A percentile compares a stretch with the other conserved stretches of the same genome.
Conservation (phyloP, 2,888 invertebrate species). For the Microplitis deprimator region DNA sequence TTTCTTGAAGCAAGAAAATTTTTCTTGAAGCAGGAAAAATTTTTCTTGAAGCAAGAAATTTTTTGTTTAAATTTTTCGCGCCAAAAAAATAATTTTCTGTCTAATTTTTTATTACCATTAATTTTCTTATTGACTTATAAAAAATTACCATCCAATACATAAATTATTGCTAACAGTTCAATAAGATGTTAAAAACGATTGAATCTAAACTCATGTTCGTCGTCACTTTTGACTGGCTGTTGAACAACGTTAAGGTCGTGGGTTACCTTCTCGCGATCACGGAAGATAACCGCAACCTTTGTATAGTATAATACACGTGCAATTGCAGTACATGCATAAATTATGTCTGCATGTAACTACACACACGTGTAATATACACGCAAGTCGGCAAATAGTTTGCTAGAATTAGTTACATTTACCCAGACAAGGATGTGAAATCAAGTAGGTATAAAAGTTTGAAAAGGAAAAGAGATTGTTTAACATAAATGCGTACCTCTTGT, state of each 20-base stretch:
- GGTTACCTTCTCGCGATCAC: conserved; percentile 40
- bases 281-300: conserved; percentile 37
- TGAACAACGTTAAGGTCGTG: conserved; percentile 31
- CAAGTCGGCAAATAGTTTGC: conserved; percentile 34
- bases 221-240: conserved; percentile 29
- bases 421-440: conserved; percentile 17
- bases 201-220: conserved; percentile 32
- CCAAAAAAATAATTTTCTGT: too few relatives aligned
- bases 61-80: too few relatives aligned
- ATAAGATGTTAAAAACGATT: conserved; percentile 38
- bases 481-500: conserved; percentile 40
- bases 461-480: conserved; percentile 20
- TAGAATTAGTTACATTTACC: background rate
- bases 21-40: too few relatives aligned
- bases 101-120: too few relatives aligned
- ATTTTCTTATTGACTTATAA: too few relatives aligned
- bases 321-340: background rate
- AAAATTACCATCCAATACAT: too few relatives aligned
- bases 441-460: background rate
- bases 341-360: background rate
- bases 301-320: background rate
- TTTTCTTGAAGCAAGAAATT: too few relatives aligned
- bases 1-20: too few relatives aligned
- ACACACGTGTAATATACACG: background rate
- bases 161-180: conserved; percentile 19